These are phyloP conservation scores for Cantharis rustica DNA, from an alignment of 2,888 invertebrate genomes.

Conservation along the genomic window DNA sequence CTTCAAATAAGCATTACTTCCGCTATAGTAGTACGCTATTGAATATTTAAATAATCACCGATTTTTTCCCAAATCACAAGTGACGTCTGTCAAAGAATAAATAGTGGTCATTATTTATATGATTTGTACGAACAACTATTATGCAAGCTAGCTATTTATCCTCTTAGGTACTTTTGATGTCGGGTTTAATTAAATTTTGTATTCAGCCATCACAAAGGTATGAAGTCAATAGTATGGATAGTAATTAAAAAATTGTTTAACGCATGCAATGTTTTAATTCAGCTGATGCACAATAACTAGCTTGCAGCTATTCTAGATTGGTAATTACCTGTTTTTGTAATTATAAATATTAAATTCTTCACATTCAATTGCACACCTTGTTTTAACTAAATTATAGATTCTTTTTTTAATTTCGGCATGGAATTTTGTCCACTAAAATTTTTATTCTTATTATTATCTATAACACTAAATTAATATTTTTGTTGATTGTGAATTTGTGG, in stretches of 20 bases:
- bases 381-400: background rate
- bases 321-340: background rate
- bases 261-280: background rate
- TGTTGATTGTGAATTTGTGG: background rate
- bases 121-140: background rate
- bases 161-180: background rate
- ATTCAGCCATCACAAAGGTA: background rate
- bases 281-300: background rate
- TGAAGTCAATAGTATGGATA: background rate
- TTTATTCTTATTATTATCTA: too few relatives aligned
- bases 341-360: background rate
- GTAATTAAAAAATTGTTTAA: background rate
- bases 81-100: background rate
- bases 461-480: background rate
- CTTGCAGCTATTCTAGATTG: background rate
- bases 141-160: background rate
- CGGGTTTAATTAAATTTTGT: background rate
- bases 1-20: constrained; percentile 19
- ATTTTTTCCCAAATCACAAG: background rate
- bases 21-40: constrained; percentile 5
- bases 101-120: background rate
- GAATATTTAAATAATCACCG: background rate
- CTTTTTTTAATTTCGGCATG: too few relatives aligned
- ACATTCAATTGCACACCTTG: background rate
- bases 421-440: too few relatives aligned